Conservation (phyloP, 2,888 invertebrate genomes). For the Diarsia brunnea region DNA sequence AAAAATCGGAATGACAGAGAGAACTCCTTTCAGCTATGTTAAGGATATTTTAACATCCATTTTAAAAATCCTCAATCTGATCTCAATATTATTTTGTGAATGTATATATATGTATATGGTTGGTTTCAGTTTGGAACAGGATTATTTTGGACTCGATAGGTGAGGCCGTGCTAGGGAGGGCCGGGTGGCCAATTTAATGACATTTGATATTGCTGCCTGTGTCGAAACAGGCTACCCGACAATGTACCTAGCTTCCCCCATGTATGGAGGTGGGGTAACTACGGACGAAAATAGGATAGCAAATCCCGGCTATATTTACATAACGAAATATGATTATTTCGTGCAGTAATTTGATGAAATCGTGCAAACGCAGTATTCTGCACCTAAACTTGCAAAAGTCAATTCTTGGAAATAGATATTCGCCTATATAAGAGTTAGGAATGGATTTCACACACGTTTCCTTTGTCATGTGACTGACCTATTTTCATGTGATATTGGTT, state of each 20-base stretch:
- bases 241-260: neutral
- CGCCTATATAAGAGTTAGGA: neutral
- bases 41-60: too few relatives aligned
- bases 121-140: neutral
- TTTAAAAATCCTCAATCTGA: neutral
- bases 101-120: neutral
- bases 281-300: neutral
- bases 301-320: neutral
- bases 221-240: neutral
- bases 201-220: neutral
- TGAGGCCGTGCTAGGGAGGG: neutral
- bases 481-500: conserved; percentile 25
- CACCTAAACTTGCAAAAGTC: neutral
- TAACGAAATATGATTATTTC: too few relatives aligned
- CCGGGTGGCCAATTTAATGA: neutral
- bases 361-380: neutral
- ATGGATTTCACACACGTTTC: conserved; percentile 23
- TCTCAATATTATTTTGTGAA: neutral
- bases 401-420: conserved; percentile 10
- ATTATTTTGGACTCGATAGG: neutral
- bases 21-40: too few relatives aligned
- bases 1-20: too few relatives aligned
- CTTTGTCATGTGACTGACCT: conserved; percentile 21
- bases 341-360: neutral
- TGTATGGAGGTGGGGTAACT: neutral